Evolutionary conservation across 64 coral and sea anemone species (phyloP).

Genomic region (Platygyra sinensis): DNA sequence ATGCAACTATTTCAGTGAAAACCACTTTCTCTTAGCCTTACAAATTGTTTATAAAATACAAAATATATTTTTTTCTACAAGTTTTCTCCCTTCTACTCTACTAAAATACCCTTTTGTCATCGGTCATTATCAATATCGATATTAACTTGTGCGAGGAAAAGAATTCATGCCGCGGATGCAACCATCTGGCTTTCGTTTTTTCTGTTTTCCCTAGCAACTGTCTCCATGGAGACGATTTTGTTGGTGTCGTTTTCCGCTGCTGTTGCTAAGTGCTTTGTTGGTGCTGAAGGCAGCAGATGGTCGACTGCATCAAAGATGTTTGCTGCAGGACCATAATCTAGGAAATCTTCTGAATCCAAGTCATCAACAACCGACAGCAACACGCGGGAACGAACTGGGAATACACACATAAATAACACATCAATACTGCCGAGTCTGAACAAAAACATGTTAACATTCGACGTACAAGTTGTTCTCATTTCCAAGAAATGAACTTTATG

Average conservation of each 20-base stretch:
- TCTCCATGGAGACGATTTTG: slow-evolving; percentile 72
- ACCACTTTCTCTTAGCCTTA: slow-evolving; percentile 12
- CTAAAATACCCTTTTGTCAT: slow-evolving; percentile 39
- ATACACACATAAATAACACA: not conserved
- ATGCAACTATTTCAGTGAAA: not conserved
- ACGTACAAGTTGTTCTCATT: not conserved
- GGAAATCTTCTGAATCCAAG: slow-evolving; percentile 65
- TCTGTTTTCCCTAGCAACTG: slow-evolving; percentile 53
- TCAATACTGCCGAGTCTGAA: not conserved
- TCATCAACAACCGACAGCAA: slow-evolving; percentile 88
- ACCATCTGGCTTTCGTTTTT: slow-evolving; percentile 21
- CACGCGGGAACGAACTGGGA: slow-evolving; percentile 87
- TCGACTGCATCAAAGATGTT: slow-evolving; percentile 77
- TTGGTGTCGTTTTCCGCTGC: slow-evolving; percentile 75
- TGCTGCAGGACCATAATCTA: slow-evolving; percentile 52
- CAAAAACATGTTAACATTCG: not conserved
- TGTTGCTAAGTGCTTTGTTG: slow-evolving; percentile 59
- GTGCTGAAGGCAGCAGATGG: slow-evolving; percentile 56
- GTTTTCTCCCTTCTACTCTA: slow-evolving; percentile 18
- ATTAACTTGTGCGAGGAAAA: not conserved
- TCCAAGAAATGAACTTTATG: too few relatives aligned
- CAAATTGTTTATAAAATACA: slow-evolving; percentile 34
- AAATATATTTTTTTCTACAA: slow-evolving; percentile 41
- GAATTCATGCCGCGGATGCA: slow-evolving; percentile 39
- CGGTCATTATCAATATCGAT: not conserved